Base-by-base conservation (phyloP, 2,113 vertebrate species). In the Spea bombifrons region DNA sequence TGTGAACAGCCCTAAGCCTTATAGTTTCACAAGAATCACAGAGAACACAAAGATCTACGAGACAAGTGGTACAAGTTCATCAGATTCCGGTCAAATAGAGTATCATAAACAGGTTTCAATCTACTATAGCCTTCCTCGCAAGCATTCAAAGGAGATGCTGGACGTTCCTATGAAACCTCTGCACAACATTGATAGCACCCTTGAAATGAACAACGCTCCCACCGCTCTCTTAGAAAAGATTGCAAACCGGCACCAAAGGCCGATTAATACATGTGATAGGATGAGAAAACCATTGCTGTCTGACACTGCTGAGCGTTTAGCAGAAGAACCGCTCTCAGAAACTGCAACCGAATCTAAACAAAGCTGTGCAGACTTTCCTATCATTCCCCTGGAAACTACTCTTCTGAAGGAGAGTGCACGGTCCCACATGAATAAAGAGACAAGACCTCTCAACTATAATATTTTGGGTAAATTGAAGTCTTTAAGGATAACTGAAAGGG, bases 61-160 rank as follows among this genome's bases (percentile, higher is more conserved):
- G 84, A 93, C 91, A 0, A 92, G 89, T 4, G 91, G 90, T 47
- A 89, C 75, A 10, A 84, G 92, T 83, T 90, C 89, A 64, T 88
- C 91, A 48, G 88, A 92, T 83, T 87, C 91, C 83, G 89, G 92
- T 80, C 87, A 90, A 7, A 76, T 92, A 12, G 88, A 90, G 75
- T 92, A 91, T 78, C 89, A 91, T 57, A 90, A 92, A 65, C 68
- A 91, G 63, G 88, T 93, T 85, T 92, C 92, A 15, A 16, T 93
- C 75, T 93, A 93, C 85, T 92, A 93, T 9, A 93, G 90, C 0
- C 83, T 93, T 75, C 92, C 92, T 57, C 84, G 88, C 47, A 91
- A 89, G 73, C 86, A 84, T 73, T 86, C 89, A 67, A 89, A 76
- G 83, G 85, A 82, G 8, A 83, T 90, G 80, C 85, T 85, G 82